These are phyloP conservation scores for Hofmannophila pseudospretella DNA, from an alignment of 2,888 invertebrate genomes.

Conservation along the genomic window DNA sequence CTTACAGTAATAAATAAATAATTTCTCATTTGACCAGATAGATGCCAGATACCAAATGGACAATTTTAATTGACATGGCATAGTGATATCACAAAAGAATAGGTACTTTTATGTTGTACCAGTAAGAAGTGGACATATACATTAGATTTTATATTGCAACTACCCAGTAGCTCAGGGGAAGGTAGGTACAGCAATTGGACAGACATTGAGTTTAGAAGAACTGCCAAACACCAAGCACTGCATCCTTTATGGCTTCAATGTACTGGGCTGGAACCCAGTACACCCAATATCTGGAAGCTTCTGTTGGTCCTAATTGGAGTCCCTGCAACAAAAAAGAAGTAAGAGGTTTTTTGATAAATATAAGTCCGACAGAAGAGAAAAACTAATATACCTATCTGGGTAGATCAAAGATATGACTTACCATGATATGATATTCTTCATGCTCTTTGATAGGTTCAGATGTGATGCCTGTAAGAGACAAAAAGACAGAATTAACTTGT, in stretches of 20 bases:
- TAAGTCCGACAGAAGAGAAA: too few species aligned
- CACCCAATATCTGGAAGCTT: constrained; percentile 94
- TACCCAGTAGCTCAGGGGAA: constrained; percentile 57
- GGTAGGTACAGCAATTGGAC: constrained; percentile 23
- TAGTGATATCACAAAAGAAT: constrained; percentile 65
- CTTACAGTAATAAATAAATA: constrained; percentile 68
- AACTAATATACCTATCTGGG: too few species aligned
- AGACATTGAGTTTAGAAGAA: constrained; percentile 75
- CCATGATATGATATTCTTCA: constrained; percentile 95
- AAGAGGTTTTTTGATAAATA: too few species aligned
- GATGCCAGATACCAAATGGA: constrained; percentile 64
- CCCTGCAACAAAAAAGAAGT: constrained; percentile 75
- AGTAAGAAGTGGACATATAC: constrained; percentile 43
- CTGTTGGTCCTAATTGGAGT: constrained; percentile 92
- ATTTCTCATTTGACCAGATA: constrained; percentile 67
- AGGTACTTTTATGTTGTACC: constrained; percentile 56
- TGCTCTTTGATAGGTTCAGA: constrained; percentile 92
- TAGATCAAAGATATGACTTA: too few species aligned
- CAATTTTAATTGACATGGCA: constrained; percentile 75
- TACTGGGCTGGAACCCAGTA: constrained; percentile 97
- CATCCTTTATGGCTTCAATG: constrained; percentile 93
- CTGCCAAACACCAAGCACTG: constrained; percentile 92
- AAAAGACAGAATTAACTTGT: not conserved
- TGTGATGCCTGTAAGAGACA: constrained; percentile 69
- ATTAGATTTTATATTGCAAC: constrained; percentile 57